phyloP scores from a whole-genome alignment of 2,797 vertebrate genomes.

The Bradypodion ventrale region DNA sequence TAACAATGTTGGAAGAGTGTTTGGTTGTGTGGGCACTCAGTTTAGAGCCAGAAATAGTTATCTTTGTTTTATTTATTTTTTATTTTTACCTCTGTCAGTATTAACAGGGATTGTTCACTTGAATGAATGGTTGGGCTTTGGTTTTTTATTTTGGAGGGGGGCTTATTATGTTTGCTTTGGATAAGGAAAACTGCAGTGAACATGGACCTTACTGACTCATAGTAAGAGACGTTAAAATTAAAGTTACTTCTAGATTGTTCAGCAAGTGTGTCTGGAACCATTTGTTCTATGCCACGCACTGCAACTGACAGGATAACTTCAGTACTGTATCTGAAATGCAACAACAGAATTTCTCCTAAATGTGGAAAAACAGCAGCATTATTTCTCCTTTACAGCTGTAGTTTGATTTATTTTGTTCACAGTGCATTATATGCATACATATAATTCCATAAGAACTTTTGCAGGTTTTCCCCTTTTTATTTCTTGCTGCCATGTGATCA shows the following conservation, averaged over 20 bases:
- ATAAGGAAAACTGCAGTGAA: background rate
- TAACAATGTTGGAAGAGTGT: background rate
- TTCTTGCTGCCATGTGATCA: background rate
- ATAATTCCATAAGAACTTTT: background rate
- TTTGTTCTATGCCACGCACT: background rate
- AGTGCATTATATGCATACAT: background rate
- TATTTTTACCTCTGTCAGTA: background rate
- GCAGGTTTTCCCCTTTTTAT: background rate
- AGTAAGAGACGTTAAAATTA: background rate
- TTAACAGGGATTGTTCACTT: background rate
- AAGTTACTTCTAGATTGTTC: background rate
- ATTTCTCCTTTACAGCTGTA: too few species aligned
- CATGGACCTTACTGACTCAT: background rate
- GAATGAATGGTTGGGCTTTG: background rate
- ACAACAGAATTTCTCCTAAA: background rate
- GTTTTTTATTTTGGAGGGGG: too few species aligned
- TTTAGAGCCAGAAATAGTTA: background rate
- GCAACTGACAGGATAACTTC: background rate
- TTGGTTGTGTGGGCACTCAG: background rate
- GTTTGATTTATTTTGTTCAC: too few species aligned
- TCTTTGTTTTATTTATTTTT: background rate
- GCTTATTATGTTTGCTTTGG: too few species aligned
- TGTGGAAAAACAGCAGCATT: background rate
- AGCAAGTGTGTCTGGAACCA: background rate
- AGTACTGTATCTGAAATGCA: background rate